A percentile compares a stretch with the other conserved stretches of the same genome.
Conservation (phyloP, 2,797 vertebrate species). For the Gymnothorax reevesii region DNA sequence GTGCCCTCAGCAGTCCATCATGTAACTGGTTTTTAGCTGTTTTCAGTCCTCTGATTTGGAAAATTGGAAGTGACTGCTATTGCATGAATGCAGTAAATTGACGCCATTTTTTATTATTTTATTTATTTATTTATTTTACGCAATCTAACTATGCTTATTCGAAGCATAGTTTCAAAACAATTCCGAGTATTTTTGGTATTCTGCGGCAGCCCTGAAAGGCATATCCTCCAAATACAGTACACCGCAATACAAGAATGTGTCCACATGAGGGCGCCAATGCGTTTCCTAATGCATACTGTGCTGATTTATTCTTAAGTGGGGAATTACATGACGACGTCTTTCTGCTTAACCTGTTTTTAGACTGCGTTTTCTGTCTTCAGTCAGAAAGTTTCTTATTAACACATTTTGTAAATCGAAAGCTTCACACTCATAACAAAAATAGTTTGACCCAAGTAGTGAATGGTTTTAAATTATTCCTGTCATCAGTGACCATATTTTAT, state of each 20-base stretch:
- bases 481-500: not conserved
- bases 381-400: not conserved
- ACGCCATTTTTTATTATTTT: too few relatives aligned
- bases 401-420: not conserved
- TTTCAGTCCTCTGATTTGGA: too few relatives aligned
- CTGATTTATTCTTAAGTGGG: not conserved
- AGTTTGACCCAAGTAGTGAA: not conserved
- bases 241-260: not conserved
- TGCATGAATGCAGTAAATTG: too few relatives aligned
- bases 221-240: not conserved
- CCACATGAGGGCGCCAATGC: slow-evolving; percentile 30
- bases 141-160: too few relatives aligned
- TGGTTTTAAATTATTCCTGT: not conserved
- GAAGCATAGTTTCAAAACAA: not conserved
- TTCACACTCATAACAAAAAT: not conserved
- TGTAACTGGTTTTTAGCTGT: too few relatives aligned
- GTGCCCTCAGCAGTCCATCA: too few relatives aligned
- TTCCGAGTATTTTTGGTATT: not conserved
- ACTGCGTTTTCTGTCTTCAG: not conserved
- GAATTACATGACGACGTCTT: not conserved
- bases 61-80: too few relatives aligned
- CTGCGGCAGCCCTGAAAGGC: not conserved
- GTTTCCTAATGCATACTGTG: not conserved
- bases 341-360: not conserved
- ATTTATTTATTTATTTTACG: too few relatives aligned